Percentiles rank a stretch among this genome's conserved stretches.
These are phyloP conservation scores for Ectemnius cavifrons DNA, from an alignment of 2,888 invertebrate species.

Conservation along the genomic window DNA sequence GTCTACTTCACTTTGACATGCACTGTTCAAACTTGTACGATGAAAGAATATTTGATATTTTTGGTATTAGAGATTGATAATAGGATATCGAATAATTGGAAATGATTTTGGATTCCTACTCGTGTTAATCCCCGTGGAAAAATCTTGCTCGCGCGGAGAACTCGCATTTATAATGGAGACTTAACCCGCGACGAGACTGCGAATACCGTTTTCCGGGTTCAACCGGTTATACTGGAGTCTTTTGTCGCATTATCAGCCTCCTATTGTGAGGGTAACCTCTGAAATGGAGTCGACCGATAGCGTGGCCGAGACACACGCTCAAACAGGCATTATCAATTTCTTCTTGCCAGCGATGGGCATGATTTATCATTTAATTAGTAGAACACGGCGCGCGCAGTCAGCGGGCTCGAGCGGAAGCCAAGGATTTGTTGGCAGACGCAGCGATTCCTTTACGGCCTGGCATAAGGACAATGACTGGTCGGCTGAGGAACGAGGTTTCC, in stretches of 20 bases:
- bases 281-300: conserved; percentile 20
- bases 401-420: background rate
- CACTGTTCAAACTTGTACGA: no score
- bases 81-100: no score
- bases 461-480: conserved; percentile 24
- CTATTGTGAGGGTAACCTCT: conserved; percentile 56
- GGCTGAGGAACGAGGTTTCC: conserved; percentile 28
- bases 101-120: conserved; percentile 18
- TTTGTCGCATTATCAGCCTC: conserved; percentile 61
- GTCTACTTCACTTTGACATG: background rate
- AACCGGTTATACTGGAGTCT: conserved; percentile 51
- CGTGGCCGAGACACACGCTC: background rate
- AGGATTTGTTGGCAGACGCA: background rate
- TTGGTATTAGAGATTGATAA: no score
- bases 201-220: conserved; percentile 67
- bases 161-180: conserved; percentile 67
- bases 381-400: background rate
- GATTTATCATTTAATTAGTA: conserved; percentile 5
- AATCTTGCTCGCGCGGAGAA: conserved; percentile 56
- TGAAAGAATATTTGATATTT: no score
- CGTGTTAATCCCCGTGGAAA: conserved; percentile 61
- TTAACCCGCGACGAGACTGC: conserved; percentile 48
- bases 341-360: background rate
- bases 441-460: background rate
- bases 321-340: no score